Evolutionary conservation across 2,113 vertebrate genomes (phyloP), one percentile per base, ranked within the genome.

Genomic region (Sorex fumeus): DNA sequence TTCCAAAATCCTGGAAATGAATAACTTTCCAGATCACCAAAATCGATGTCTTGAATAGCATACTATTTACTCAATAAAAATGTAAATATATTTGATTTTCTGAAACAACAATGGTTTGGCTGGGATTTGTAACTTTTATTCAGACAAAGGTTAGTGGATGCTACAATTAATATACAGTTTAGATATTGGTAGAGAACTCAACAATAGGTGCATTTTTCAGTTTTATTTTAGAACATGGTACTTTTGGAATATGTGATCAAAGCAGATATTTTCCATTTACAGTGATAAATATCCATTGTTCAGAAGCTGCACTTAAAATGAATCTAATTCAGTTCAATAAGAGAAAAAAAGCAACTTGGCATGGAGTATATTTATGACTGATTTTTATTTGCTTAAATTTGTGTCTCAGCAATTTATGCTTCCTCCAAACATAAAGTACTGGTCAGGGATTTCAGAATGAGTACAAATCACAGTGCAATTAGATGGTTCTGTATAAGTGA

Each of bases 1-100:
- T 92, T 95, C 71, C 91, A 76, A n/a, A n/a, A n/a, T n/a, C n/a
- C 70, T 94, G 50, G 83, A 69, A 67, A 86, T 83, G 76, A 96
- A 83, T 91, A 74, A 94, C 86, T 79, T 95, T 87, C 88, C 28
- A 93, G 53, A 96, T 85, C n/a, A 94, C 50, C 83, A 89, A 95
- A 84, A 83, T 96, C 91, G 96, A 92, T 96, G 30, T 78, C 57
- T 93, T 93, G 71, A 95, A 96, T 66, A 67, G 28, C 2, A 32
- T 82, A 40, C 32, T 95, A 80, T 82, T 93, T 57, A 13, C 76
- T 90, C 93, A 97, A 95, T 97, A 97, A 97, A 97, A 97, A 97
- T 97, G 89, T 94, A 97, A 97, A 97, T 94, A 91, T 1, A 45
- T 53, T 89, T 43, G 79, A 90, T 93, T 95, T 83, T 66, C 3